Evolutionary conservation across 2,888 invertebrate species (phyloP), one percentile per base, ranked within the genome.

Genomic region (Ochropacha duplaris): DNA sequence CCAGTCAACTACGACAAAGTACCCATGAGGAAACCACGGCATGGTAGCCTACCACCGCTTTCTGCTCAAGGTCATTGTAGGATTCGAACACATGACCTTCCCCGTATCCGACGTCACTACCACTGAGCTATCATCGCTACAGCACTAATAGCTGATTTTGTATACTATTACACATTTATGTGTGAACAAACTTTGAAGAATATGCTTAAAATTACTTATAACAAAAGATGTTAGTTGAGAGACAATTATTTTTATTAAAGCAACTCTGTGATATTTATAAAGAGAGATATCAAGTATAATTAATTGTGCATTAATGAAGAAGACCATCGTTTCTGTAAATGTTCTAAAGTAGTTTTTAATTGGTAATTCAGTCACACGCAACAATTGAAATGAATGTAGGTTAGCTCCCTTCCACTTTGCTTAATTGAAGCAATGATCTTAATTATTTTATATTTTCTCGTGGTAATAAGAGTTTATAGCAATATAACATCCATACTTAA

Each of bases 271-370:
- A 44, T 19, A 16, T 16, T 39, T 4, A 16, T 9, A 19, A 5
- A 2, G 9, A 16, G 44, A 44, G 16, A 19, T 44, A 44, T 65
- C 31, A 70, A 60, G 57, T 66, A 58, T 71, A 74, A 79, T 81
- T 82, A 81, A 79, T 78, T 71, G 65, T 72, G 61, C 75, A 79
- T 81, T 83, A 81, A 81, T 80, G 72, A 75, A 71, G 64, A 63
- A 75, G 72, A 73, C 69, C 69, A 65, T 69, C 72, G 65, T 71
- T 74, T 65, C 67, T 72, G 71, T 70, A 72, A 80, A 75, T 69
- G 76, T 66, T 76, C 79, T 71, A 81, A 86, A 89, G 85, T 86
- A 79, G 80, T 79, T 86, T 88, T 88, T 89, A 88, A 89, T 87
- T 88, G 86, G 82, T 81, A 77, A 82, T 78, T 78, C 83, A 80